Percentiles rank a stretch among this genome's conserved stretches.
Evolutionary conservation across 2,888 invertebrate genomes (phyloP).

Genomic region (Lasioglossum malachurum): DNA sequence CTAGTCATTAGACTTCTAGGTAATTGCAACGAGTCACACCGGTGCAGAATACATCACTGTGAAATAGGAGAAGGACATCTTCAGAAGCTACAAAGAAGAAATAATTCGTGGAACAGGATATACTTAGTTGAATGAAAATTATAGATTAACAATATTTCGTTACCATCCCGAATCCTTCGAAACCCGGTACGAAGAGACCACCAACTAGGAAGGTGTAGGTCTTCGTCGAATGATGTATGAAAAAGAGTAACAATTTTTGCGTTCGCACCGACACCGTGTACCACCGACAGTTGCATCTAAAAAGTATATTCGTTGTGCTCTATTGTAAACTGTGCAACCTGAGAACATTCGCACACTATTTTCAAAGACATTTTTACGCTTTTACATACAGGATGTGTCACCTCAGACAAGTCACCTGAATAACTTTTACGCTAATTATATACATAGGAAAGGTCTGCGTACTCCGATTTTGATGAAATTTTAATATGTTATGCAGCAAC

Average conservation of each 20-base stretch:
- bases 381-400: too few relatives aligned
- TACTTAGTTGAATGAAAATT: background rate
- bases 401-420: too few relatives aligned
- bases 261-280: slow-evolving; percentile 26
- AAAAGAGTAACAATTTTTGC: slow-evolving; percentile 46
- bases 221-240: slow-evolving; percentile 41
- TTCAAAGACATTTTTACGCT: too few relatives aligned
- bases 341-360: too few relatives aligned
- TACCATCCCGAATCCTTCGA: slow-evolving; percentile 38
- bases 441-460: too few relatives aligned
- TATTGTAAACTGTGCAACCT: too few relatives aligned
- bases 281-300: slow-evolving; percentile 28
- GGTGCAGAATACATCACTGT: slow-evolving; percentile 32
- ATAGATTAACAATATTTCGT: background rate
- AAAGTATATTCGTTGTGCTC: background rate
- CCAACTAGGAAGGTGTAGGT: background rate
- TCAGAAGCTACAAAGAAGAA: slow-evolving; percentile 11
- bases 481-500: too few relatives aligned
- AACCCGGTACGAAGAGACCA: slow-evolving; percentile 20
- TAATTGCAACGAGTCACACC: background rate
- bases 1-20: too few relatives aligned
- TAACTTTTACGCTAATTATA: too few relatives aligned
- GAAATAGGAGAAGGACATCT: slow-evolving; percentile 36
- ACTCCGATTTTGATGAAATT: too few relatives aligned
- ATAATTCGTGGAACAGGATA: background rate